These are phyloP conservation scores for Argyresthia albistria DNA, from an alignment of 2,888 invertebrate species.

Conservation along the genomic window DNA sequence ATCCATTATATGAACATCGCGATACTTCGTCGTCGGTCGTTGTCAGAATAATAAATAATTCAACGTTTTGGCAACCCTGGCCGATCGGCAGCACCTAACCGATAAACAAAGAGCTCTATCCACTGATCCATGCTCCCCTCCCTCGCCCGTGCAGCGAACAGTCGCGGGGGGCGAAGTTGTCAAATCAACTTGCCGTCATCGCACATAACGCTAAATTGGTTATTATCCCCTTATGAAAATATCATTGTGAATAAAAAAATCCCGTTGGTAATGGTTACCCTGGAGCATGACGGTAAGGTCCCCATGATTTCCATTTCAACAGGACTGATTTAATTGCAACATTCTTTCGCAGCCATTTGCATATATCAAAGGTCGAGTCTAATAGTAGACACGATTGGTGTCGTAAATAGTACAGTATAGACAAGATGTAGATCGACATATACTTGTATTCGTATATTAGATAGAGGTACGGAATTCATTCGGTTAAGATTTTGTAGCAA, in stretches of 20 bases:
- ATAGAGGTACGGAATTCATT: too few relatives aligned
- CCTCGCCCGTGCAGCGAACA: not conserved
- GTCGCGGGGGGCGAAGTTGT: not conserved
- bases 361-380: too few relatives aligned
- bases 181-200: not conserved
- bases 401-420: too few relatives aligned
- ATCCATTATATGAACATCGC: not conserved
- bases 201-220: not conserved
- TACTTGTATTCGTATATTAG: too few relatives aligned
- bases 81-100: not conserved
- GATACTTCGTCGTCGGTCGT: constrained; percentile 4
- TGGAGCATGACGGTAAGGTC: constrained; percentile 2
- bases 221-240: not conserved
- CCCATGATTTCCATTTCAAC: not conserved
- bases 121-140: not conserved
- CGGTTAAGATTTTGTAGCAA: too few relatives aligned
- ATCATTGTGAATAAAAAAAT: not conserved
- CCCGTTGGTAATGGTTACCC: not conserved
- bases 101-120: constrained; percentile 1
- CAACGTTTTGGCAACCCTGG: constrained; percentile 7
- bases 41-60: constrained; percentile 17
- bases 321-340: not conserved
- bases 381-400: too few relatives aligned
- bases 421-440: too few relatives aligned
- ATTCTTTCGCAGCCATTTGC: not conserved